Evolutionary conservation across 2,797 vertebrate species (phyloP).

Genomic region (Propithecus perrieri): DNA sequence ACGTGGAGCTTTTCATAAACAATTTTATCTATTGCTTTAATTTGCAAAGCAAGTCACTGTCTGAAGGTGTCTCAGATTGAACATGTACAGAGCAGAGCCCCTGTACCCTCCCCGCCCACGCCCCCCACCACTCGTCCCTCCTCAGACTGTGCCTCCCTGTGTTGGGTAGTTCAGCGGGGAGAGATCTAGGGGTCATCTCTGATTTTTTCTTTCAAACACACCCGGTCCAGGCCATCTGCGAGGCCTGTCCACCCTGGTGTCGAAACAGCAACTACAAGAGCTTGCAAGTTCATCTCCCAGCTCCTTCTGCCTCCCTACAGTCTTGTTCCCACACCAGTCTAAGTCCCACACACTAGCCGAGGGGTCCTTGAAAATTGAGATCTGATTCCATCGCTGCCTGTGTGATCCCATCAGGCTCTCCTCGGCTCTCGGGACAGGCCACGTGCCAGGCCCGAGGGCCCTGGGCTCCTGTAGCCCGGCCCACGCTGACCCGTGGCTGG

Average conservation of each 20-base stretch:
- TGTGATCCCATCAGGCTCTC: neutral
- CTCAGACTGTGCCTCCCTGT: too few species aligned
- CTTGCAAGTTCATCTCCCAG: too few species aligned
- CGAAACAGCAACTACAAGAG: neutral
- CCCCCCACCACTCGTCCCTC: too few species aligned
- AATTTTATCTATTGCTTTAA: neutral
- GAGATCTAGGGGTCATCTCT: too few species aligned
- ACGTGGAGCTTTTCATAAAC: neutral
- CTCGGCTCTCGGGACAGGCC: neutral
- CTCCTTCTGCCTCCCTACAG: neutral
- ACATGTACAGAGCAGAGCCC: too few species aligned
- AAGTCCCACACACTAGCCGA: neutral
- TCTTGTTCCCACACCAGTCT: neutral
- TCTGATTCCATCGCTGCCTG: neutral
- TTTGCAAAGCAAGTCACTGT: neutral
- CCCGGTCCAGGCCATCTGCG: neutral
- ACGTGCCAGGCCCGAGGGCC: accelerated
- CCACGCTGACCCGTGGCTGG: too few species aligned
- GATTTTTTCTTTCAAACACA: neutral
- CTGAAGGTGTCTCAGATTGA: neutral
- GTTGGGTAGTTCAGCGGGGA: too few species aligned
- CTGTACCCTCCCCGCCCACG: neutral
- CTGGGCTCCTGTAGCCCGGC: neutral
- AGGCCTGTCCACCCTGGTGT: too few species aligned
- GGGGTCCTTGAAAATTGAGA: neutral